phyloP scores from a whole-genome alignment of 2,797 vertebrate species.

The Sebastes melanostomus region DNA sequence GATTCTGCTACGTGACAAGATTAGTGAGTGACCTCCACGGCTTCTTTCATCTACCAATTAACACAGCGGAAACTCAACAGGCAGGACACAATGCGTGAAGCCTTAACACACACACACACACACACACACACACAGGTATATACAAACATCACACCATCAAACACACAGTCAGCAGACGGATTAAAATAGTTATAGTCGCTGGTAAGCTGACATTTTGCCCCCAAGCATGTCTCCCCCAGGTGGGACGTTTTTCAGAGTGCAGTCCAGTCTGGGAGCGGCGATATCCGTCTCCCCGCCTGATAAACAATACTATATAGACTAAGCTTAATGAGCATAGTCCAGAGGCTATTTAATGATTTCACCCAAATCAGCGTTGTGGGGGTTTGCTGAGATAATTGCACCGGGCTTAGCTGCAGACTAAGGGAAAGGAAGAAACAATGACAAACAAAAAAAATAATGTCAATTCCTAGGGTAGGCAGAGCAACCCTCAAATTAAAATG shows the following conservation, averaged over 20 bases:
- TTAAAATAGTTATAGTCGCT: constrained; percentile 49
- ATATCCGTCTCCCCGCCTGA: constrained; percentile 53
- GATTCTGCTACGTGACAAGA: constrained; percentile 63
- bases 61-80: constrained; percentile 61
- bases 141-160: constrained; percentile 29
- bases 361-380: constrained; percentile 67
- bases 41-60: constrained; percentile 78
- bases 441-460: constrained; percentile 31
- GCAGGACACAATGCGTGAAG: constrained; percentile 43
- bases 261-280: constrained; percentile 24
- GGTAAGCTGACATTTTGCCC: constrained; percentile 55
- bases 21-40: constrained; percentile 70
- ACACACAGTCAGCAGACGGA: constrained; percentile 39
- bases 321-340: constrained; percentile 74
- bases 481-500: constrained; percentile 61
- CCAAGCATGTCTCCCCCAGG: constrained; percentile 43
- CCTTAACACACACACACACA: constrained; percentile 18
- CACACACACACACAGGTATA: background rate
- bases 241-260: constrained; percentile 33
- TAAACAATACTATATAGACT: constrained; percentile 66
- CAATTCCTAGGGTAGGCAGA: constrained; percentile 45
- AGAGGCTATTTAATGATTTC: constrained; percentile 76
- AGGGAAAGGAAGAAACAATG: constrained; percentile 62
- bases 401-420: constrained; percentile 63
- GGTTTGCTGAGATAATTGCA: constrained; percentile 72